Evolutionary conservation across 2,113 vertebrate species (phyloP).

Genomic region (Phodopus roborovskii): DNA sequence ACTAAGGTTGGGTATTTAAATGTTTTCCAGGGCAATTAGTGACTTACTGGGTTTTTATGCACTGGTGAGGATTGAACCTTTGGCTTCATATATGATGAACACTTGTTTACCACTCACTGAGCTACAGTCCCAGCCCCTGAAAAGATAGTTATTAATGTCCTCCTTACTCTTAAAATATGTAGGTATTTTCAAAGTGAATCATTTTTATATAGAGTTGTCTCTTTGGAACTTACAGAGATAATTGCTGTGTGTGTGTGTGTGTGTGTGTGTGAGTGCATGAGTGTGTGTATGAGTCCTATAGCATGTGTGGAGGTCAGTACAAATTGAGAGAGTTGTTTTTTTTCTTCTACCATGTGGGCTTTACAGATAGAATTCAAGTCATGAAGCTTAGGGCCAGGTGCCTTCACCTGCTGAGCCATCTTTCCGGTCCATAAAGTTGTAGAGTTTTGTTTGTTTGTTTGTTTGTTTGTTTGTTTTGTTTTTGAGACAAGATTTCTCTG

Average conservation of each 20-base stretch:
- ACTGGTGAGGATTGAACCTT: not conserved
- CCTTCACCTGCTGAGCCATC: not conserved
- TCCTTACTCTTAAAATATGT: not conserved
- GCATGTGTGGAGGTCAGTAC: not conserved
- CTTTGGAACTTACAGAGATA: no score
- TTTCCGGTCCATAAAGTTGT: not conserved
- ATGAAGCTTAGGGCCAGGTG: not conserved
- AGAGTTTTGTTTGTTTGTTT: not conserved
- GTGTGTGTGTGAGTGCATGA: no score
- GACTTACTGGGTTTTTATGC: not conserved
- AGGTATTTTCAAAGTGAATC: not conserved
- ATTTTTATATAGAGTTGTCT: not conserved
- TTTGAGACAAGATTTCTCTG: not conserved
- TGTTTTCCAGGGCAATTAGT: not conserved
- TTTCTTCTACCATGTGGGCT: not conserved
- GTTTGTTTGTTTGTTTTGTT: not conserved
- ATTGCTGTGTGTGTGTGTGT: no score
- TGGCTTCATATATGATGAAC: not conserved
- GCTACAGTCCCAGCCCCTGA: not conserved
- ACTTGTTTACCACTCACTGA: not conserved
- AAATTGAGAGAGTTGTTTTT: not conserved
- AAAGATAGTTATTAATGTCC: not conserved
- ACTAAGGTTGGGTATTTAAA: not conserved
- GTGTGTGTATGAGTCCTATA: not conserved
- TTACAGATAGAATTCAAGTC: not conserved